A percentile compares a stretch with the other conserved stretches of the same genome.
These are phyloP conservation scores for Linnaemya tessellans DNA, from an alignment of 2,888 invertebrate genomes.

Conservation along the genomic window DNA sequence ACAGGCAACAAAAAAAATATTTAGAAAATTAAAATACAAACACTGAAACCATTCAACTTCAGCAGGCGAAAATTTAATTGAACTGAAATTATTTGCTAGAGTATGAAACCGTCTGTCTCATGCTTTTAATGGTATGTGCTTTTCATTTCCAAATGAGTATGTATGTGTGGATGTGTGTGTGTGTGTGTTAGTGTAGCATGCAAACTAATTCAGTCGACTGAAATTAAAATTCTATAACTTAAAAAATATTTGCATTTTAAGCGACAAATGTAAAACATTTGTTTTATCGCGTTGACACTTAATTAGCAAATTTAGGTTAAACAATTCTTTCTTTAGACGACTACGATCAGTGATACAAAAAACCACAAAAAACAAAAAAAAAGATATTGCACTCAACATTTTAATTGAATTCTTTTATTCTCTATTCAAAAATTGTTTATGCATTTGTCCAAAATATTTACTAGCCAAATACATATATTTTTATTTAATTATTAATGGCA, in stretches of 20 bases:
- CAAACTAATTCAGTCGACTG: slow-evolving; percentile 66
- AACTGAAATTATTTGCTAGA: slow-evolving; percentile 35
- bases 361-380: too few species aligned
- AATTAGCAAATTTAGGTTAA: slow-evolving; percentile 82
- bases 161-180: neutral
- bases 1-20: slow-evolving; percentile 4
- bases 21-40: slow-evolving; percentile 7
- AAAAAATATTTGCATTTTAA: slow-evolving; percentile 67
- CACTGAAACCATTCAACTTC: slow-evolving; percentile 31
- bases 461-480: neutral
- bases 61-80: slow-evolving; percentile 50
- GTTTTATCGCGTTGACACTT: slow-evolving; percentile 82
- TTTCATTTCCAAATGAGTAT: neutral
- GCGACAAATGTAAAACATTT: slow-evolving; percentile 80
- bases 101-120: neutral
- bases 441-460: slow-evolving; percentile 55
- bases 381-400: neutral
- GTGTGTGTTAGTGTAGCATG: slow-evolving; percentile 17
- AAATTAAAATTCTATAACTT: slow-evolving; percentile 72
- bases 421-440: neutral
- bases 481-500: slow-evolving; percentile 34
- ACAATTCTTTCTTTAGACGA: slow-evolving; percentile 72
- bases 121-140: neutral
- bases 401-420: slow-evolving; percentile 26
- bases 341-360: neutral